phyloP scores from a whole-genome alignment of 2,797 vertebrate genomes.

The Peromyscus aztecus region DNA sequence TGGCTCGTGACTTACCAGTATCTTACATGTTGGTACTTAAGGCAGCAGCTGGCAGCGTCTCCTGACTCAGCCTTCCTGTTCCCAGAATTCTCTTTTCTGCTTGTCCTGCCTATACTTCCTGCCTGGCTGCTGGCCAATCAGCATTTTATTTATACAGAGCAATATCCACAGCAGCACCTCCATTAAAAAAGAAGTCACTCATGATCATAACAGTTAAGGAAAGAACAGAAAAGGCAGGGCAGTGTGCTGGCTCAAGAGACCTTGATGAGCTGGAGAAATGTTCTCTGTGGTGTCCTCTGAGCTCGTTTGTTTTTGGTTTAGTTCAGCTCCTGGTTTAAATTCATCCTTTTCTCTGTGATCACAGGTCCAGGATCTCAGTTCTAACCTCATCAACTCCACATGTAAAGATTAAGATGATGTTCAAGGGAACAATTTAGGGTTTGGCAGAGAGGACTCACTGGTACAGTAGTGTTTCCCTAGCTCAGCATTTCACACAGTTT shows the following conservation, averaged over 20 bases:
- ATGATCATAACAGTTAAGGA: neutral
- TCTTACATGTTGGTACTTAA: too few relatives aligned
- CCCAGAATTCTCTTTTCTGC: too few relatives aligned
- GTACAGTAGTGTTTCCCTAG: neutral
- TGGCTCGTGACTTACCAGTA: too few relatives aligned
- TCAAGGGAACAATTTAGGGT: neutral
- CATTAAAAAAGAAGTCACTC: neutral
- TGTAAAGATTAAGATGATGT: neutral
- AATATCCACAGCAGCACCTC: neutral
- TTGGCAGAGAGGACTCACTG: neutral
- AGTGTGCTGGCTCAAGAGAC: neutral
- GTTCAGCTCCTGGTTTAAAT: neutral
- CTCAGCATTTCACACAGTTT: neutral
- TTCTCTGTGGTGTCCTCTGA: neutral
- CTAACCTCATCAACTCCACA: conserved; percentile 9
- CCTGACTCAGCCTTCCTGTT: too few relatives aligned
- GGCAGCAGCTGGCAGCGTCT: too few relatives aligned
- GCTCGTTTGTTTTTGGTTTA: neutral
- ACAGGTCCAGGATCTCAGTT: neutral
- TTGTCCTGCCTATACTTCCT: too few relatives aligned
- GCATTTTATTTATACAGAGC: too few relatives aligned
- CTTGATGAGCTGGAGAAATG: neutral
- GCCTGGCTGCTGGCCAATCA: too few relatives aligned
- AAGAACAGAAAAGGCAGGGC: neutral
- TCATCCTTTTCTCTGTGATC: neutral